Evolutionary conservation across 2,888 invertebrate species (phyloP), one percentile per base, ranked within the genome.

Genomic region (Biston stratarius): DNA sequence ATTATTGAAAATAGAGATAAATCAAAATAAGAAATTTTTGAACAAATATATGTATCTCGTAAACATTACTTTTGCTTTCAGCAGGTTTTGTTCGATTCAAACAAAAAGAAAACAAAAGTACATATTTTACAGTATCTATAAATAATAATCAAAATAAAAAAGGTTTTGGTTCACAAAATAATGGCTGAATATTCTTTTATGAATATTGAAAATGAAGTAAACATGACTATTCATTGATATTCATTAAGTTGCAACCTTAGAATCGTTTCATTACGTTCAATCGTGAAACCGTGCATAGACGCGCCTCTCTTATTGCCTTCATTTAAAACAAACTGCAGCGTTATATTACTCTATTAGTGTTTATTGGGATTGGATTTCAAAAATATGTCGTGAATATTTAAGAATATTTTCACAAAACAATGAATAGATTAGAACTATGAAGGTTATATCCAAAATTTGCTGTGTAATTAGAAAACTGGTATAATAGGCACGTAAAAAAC

Each of bases 241-340:
- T 55, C 52, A 61, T n/a, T 42, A 44, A 36, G n/a, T 63, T 47
- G 47, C 45, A 38, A 59, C 33, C 36, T 24, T 58, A 36, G 10
- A 53, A 33, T 42, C 40, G 11, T 48, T 48, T 33, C 48, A 48
- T 48, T 48, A 48, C 33, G 11, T 48, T 48, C 48, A 48, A 48
- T 51, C 11, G 5, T 51, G 34, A 51, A 53, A 49, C 36, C 9
- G 49, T 49, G 55, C 33, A 55, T 49, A 44, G 33, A 48, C 57
- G 75, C 73, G 78, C 77, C 80, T 80, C 53, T 82, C 80, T 83
- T 86, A 85, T 86, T 87, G 84, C 85, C 83, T 86, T 86, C 86
- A 84, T 85, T 88, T 86, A 83, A 84, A 88, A 86, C 85, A 85
- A 86, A 85, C 76, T 83, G 77, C 71, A 80, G 77, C 75, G 75